Evolutionary conservation across 2,113 vertebrate genomes (phyloP), one percentile per base, ranked within the genome.

Genomic region (Mesitornis unicolor): DNA sequence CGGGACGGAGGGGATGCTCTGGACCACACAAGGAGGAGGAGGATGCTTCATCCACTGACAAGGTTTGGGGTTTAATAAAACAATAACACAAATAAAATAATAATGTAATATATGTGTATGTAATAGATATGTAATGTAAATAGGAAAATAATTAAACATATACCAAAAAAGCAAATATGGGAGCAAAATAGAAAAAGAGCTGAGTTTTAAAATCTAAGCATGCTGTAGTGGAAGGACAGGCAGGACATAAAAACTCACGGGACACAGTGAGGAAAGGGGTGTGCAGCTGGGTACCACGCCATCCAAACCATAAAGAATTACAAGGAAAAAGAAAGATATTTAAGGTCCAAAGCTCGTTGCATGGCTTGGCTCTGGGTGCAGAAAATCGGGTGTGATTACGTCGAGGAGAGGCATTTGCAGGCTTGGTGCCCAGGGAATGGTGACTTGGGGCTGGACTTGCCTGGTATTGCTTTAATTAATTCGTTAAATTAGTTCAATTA

Each of bases 191-290:
- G 38, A 42, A 18, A 47, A 71, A 75, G 65, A 40, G 10, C 3
- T 60, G 61, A n/a, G 16, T 13, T 61, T 43, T 13, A 9, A 29
- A 28, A n/a, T 2, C 11, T 1, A 16, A 74, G 45, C 7, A 1
- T 9, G 22, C 54, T 45, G 3, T 9, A 21, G 40, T 0, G 0
- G 25, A 1, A 16, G 70, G 35, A 42, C 26, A 17, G 29, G 20
- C 25, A 68, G 89, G 61, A 36, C 40, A 7, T 0, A 0, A 22
- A 25, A 33, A 26, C 31, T 16, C 11, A 3, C 1, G 20, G 64
- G 77, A 33, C 35, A 13, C 11, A 4, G 63, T 1, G 0, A 38
- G 21, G 43, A 19, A 10, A 43, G 21, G 48, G 65, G 26, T 6
- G 0, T 3, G 60, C 2, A 4, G 51, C 26, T 63, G 82, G 36